Percentiles rank a stretch among this genome's conserved stretches.
Conservation (phyloP, 1,140 invertebrate species). For the Drosophila sechellia region DNA sequence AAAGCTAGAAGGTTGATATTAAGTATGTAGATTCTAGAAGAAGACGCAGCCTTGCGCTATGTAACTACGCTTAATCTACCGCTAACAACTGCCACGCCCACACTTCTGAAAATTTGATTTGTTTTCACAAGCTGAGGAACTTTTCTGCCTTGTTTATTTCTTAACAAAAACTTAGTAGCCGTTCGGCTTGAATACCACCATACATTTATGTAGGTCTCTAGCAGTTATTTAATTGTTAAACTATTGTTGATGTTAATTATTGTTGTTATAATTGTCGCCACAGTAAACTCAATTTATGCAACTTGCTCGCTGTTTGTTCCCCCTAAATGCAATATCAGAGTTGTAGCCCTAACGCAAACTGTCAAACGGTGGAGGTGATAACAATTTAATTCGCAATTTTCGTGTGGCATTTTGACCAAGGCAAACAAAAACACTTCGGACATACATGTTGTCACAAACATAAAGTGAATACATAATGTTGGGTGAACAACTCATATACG, state of each 20-base stretch:
- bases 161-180: no score
- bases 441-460: constrained; percentile 39
- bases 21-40: no score
- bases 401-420: neutral
- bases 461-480: constrained; percentile 73
- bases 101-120: no score
- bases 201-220: neutral
- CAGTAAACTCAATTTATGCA: constrained; percentile 11
- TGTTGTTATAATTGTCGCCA: neutral
- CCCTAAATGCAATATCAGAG: neutral
- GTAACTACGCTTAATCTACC: no score
- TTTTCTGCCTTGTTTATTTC: no score
- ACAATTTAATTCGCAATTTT: constrained; percentile 26
- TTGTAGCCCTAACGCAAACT: constrained; percentile 9
- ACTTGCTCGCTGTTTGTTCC: constrained; percentile 1
- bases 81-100: no score
- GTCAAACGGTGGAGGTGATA: constrained; percentile 31
- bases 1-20: no score
- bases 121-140: no score
- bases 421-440: neutral
- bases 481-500: constrained; percentile 77
- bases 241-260: no score
- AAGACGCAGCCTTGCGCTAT: no score
- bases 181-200: constrained; percentile 22
- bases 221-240: neutral